Percentiles rank a stretch among this genome's conserved stretches.
Conservation (phyloP, 1,140 invertebrate species). For the Epicauta chinensis region DNA sequence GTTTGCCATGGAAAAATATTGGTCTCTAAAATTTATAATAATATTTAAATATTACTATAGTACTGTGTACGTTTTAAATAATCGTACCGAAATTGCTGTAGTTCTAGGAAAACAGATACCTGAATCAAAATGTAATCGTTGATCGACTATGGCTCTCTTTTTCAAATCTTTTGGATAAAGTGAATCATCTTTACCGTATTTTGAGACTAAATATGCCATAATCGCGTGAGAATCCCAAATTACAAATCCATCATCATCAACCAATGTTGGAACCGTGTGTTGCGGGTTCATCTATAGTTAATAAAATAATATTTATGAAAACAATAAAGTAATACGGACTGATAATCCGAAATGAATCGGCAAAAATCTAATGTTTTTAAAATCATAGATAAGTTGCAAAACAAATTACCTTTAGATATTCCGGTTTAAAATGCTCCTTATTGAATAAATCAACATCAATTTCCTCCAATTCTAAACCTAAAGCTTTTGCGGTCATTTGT, state of each 20-base stretch:
- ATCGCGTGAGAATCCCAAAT: constrained; percentile 45
- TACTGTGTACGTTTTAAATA: background rate
- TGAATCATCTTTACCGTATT: constrained; percentile 49
- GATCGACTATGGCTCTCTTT: constrained; percentile 48
- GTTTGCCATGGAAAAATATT: background rate
- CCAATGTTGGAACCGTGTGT: constrained; percentile 59
- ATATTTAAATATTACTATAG: background rate
- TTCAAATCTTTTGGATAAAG: constrained; percentile 54
- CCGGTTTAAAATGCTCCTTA: background rate
- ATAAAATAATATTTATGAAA: constrained; percentile 9
- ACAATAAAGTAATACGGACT: no score
- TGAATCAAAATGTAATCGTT: constrained; percentile 46
- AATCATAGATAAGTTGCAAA: background rate
- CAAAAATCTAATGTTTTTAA: no score
- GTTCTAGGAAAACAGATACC: constrained; percentile 3
- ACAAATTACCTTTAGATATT: constrained; percentile 5
- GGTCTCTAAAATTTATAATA: background rate
- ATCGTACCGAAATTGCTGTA: background rate
- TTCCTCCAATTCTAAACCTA: constrained; percentile 57
- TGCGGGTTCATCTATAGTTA: constrained; percentile 49
- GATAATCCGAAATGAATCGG: no score
- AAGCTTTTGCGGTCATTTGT: constrained; percentile 51
- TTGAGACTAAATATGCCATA: constrained; percentile 48
- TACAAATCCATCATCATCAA: constrained; percentile 53
- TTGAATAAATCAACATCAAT: constrained; percentile 40